Percentiles rank a stretch among this genome's conserved stretches.
phyloP scores from a whole-genome alignment of 2,113 vertebrate genomes.

The Fulica atra region DNA sequence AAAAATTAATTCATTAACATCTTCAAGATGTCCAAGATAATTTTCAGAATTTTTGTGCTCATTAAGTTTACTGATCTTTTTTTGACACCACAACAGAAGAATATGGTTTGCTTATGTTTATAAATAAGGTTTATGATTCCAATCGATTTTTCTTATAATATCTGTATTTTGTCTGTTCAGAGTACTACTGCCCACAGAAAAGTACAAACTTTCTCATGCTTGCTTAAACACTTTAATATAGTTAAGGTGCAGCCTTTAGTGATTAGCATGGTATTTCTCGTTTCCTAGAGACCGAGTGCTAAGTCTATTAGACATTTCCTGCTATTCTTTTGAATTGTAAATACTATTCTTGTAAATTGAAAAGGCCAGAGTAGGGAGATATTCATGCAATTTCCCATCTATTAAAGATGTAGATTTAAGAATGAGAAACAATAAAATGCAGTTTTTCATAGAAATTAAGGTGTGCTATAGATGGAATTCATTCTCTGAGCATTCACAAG shows the following conservation, averaged over 20 bases:
- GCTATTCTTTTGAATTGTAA: constrained; percentile 74
- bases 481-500: background rate
- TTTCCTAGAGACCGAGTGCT: constrained; percentile 70
- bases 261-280: constrained; percentile 64
- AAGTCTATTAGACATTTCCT: constrained; percentile 72
- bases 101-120: background rate
- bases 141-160: constrained; percentile 17
- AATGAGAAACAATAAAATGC: constrained; percentile 37
- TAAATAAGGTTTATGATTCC: background rate
- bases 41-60: background rate
- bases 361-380: constrained; percentile 59
- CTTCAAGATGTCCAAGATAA: background rate
- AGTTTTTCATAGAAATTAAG: constrained; percentile 34
- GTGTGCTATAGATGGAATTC: background rate
- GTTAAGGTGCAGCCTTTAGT: constrained; percentile 52
- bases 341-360: constrained; percentile 69
- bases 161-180: background rate
- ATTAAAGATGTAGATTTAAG: constrained; percentile 48
- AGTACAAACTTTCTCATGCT: constrained; percentile 34
- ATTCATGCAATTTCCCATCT: constrained; percentile 56
- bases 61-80: background rate
- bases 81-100: background rate
- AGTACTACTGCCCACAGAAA: background rate
- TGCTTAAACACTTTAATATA: constrained; percentile 41
- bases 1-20: background rate